Conservation (phyloP, 1,140 invertebrate species). For the Aporrectodea caliginosa region DNA sequence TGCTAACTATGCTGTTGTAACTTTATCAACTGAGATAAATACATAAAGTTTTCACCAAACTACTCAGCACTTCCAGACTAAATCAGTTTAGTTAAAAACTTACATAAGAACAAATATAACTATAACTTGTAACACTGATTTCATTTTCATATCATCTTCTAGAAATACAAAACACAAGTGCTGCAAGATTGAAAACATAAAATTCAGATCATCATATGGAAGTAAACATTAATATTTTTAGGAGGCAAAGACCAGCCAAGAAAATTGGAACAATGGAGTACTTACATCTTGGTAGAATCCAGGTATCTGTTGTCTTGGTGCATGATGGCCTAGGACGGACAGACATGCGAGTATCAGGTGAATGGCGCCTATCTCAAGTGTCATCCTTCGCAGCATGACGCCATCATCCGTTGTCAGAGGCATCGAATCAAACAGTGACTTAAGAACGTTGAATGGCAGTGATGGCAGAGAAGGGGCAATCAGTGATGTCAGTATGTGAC, state of each 20-base stretch:
- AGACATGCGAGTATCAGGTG: slow-evolving; percentile 79
- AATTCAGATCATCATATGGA: slow-evolving; percentile 4
- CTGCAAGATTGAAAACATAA: slow-evolving; percentile 14
- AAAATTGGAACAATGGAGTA: too few species aligned
- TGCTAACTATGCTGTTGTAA: too few species aligned
- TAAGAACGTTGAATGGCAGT: slow-evolving; percentile 79
- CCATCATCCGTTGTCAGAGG: slow-evolving; percentile 78
- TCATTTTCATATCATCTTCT: too few species aligned
- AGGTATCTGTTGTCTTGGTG: slow-evolving; percentile 52
- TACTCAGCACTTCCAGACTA: too few species aligned
- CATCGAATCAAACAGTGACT: slow-evolving; percentile 72
- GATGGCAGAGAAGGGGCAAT: slow-evolving; percentile 75
- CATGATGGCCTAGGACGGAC: slow-evolving; percentile 82
- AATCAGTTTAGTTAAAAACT: too few species aligned
- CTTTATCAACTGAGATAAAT: too few species aligned
- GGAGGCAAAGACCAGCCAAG: too few species aligned
- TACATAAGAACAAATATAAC: too few species aligned
- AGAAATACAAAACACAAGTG: not conserved
- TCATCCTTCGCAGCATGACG: slow-evolving; percentile 69
- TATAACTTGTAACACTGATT: too few species aligned
- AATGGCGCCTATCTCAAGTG: slow-evolving; percentile 76
- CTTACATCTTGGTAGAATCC: slow-evolving; percentile 58
- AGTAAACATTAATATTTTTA: not conserved
- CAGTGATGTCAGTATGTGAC: slow-evolving; percentile 71
- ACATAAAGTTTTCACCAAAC: too few species aligned